Percentiles rank a stretch among this genome's conserved stretches.
Evolutionary conservation across 2,113 vertebrate genomes (phyloP).

Genomic region (human (Homo sapiens)): GRCh38 chrX:136574501-136575000

Average conservation of each 20-base stretch:
- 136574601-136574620: background rate
- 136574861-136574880: background rate
- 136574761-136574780: background rate
- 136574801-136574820: background rate
- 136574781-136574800: background rate
- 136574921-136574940: background rate
- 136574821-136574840: background rate
- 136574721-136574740: background rate
- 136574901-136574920: background rate
- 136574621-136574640: background rate
- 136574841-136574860: background rate
- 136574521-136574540: background rate
- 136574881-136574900: background rate
- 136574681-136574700: background rate
- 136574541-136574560: background rate
- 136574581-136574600: background rate
- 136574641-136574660: background rate
- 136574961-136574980: background rate
- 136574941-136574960: background rate
- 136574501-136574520: background rate
- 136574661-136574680: constrained; percentile 22
- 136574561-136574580: background rate
- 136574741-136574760: background rate
- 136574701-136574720: background rate
- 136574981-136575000: background rate